These are phyloP conservation scores for Ianthella basta DNA, from an alignment of 37 sponge, comb jelly and placozoan genomes.

Conservation along the genomic window DNA sequence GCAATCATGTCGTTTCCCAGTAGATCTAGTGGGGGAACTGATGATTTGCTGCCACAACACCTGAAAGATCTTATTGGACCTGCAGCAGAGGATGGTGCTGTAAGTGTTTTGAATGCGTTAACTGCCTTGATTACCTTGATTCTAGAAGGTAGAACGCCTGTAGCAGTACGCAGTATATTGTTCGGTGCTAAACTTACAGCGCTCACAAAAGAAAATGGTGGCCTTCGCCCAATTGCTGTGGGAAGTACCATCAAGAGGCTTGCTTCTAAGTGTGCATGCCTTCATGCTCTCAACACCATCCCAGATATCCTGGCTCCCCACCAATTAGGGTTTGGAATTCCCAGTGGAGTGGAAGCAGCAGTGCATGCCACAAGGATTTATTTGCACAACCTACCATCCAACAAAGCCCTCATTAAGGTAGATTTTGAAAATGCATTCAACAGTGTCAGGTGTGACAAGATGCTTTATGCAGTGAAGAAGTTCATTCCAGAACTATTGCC, in stretches of 20 bases:
- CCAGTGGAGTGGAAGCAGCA: neutral
- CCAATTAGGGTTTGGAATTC: conserved; percentile 10
- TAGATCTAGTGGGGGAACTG: conserved; percentile 42
- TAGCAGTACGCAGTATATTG: conserved; percentile 32
- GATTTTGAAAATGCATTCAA: conserved; percentile 8
- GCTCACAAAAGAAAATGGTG: conserved; percentile 35
- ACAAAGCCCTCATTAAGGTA: neutral
- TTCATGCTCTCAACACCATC: conserved; percentile 32
- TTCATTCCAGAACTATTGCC: conserved; percentile 1
- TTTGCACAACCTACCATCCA: neutral
- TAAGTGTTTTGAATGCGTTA: conserved; percentile 16
- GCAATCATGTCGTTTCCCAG: neutral
- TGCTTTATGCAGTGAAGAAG: neutral
- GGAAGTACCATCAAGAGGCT: conserved; percentile 37
- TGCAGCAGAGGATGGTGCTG: conserved; percentile 24
- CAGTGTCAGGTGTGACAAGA: neutral
- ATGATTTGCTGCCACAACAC: conserved; percentile 49
- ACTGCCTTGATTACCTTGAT: conserved; percentile 29
- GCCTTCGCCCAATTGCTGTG: conserved; percentile 52
- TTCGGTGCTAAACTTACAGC: conserved; percentile 48
- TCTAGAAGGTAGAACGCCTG: conserved; percentile 29
- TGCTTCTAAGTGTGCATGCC: conserved; percentile 36
- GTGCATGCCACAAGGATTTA: neutral
- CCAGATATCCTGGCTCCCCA: neutral
- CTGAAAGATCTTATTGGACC: conserved; percentile 35